phyloP scores from a whole-genome alignment of 1,140 invertebrate species.

The Venturia canescens region DNA sequence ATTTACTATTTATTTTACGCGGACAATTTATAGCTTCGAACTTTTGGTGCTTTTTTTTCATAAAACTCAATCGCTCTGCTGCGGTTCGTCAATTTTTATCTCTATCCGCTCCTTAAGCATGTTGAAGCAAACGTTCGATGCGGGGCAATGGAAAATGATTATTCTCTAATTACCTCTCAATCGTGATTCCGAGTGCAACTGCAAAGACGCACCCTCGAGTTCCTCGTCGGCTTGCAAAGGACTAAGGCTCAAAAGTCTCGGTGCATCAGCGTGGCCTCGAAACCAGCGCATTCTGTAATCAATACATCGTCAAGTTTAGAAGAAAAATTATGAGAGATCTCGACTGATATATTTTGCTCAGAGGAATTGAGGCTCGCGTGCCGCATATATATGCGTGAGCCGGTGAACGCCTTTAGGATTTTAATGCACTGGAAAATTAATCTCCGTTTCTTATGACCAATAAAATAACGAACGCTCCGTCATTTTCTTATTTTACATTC shows the following conservation, averaged over 20 bases:
- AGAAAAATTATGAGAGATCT: too few relatives aligned
- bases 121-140: too few relatives aligned
- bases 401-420: too few relatives aligned
- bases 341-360: neutral
- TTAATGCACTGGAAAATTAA: too few relatives aligned
- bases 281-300: conserved; percentile 83
- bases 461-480: too few relatives aligned
- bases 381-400: too few relatives aligned
- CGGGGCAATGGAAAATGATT: neutral
- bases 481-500: too few relatives aligned
- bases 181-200: conserved; percentile 67
- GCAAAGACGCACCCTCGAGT: conserved; percentile 68
- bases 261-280: conserved; percentile 81
- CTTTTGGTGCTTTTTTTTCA: neutral
- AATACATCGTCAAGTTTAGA: neutral
- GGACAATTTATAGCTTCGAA: neutral
- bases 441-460: too few relatives aligned
- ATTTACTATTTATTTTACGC: neutral
- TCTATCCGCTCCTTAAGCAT: neutral
- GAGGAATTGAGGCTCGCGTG: neutral
- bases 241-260: conserved; percentile 83
- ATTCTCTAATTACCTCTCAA: conserved; percentile 69
- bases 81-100: neutral
- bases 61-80: neutral
- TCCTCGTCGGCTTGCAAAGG: conserved; percentile 78